Conservation (phyloP, 2,888 invertebrate species). For the Tetramorium bicarinatum region DNA sequence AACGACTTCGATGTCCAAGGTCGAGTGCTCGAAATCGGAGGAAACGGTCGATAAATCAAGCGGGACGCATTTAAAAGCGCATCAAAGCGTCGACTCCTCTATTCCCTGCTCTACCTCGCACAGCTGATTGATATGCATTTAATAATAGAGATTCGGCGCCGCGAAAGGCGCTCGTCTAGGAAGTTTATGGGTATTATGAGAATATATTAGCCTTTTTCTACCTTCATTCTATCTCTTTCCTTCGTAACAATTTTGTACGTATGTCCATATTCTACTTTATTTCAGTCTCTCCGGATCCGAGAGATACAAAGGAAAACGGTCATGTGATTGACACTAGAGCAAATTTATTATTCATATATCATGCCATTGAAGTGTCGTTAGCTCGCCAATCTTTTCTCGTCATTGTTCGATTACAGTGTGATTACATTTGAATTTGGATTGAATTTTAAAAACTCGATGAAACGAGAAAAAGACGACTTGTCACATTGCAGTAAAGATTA, state of each 20-base stretch:
- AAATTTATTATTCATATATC: conserved; percentile 31
- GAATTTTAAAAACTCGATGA: not conserved
- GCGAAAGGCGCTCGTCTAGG: conserved; percentile 69
- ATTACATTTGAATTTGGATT: conserved; percentile 33
- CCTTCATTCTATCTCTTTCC: not conserved
- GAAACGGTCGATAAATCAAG: conserved; percentile 82
- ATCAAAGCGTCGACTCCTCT: conserved; percentile 70
- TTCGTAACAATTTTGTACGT: not conserved
- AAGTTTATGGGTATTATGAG: conserved; percentile 71
- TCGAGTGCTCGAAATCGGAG: conserved; percentile 73
- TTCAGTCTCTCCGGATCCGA: not conserved
- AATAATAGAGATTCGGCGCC: conserved; percentile 82
- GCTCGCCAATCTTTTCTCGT: conserved; percentile 1
- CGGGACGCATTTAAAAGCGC: conserved; percentile 83
- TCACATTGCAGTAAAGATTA: not conserved
- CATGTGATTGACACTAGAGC: conserved; percentile 13
- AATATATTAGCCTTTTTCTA: conserved; percentile 39
- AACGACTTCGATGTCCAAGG: conserved; percentile 68
- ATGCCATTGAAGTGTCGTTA: conserved; percentile 36
- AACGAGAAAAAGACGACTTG: conserved; percentile 23
- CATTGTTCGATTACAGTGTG: conserved; percentile 42
- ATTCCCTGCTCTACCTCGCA: conserved; percentile 16
- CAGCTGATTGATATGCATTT: conserved; percentile 85
- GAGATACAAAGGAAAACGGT: conserved; percentile 19
- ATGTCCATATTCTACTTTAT: not conserved